phyloP scores from a whole-genome alignment of 2,888 invertebrate species.

The Lycia hirtaria region DNA sequence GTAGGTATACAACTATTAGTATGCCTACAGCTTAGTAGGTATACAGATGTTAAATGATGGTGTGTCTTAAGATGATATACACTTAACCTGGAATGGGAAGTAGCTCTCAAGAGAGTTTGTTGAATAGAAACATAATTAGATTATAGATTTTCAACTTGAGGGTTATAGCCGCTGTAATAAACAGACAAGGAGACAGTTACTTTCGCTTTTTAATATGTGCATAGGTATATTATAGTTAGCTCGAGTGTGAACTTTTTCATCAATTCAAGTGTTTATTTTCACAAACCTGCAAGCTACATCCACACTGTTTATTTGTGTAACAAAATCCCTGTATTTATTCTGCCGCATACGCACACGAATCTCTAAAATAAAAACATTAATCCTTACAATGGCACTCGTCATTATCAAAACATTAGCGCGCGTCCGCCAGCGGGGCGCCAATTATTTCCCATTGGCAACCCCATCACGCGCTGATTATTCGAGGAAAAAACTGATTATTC shows the following conservation, averaged over 20 bases:
- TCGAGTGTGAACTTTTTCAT: slow-evolving; percentile 3
- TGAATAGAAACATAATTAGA: too few species aligned
- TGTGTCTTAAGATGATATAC: too few species aligned
- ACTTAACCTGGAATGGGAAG: too few species aligned
- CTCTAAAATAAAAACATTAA: slow-evolving; percentile 73
- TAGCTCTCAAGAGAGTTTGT: too few species aligned
- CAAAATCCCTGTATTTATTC: slow-evolving; percentile 56
- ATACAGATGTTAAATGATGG: too few species aligned
- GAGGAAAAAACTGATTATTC: slow-evolving; percentile 56
- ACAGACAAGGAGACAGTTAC: too few species aligned
- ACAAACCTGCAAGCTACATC: slow-evolving; percentile 4
- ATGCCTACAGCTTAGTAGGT: too few species aligned
- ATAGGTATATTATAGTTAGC: too few species aligned
- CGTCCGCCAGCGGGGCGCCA: slow-evolving; percentile 80
- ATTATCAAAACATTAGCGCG: slow-evolving; percentile 82
- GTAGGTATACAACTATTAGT: too few species aligned
- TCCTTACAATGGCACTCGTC: slow-evolving; percentile 74
- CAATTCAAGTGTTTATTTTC: not conserved
- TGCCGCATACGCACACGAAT: slow-evolving; percentile 60
- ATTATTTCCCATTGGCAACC: slow-evolving; percentile 79
- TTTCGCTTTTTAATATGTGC: not conserved
- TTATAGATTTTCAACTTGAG: too few species aligned
- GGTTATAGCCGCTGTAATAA: too few species aligned
- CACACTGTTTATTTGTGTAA: slow-evolving; percentile 55
- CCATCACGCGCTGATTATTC: slow-evolving; percentile 71